Base-by-base conservation (phyloP, 2,797 vertebrate genomes). In the Distichodus sexfasciatus region DNA sequence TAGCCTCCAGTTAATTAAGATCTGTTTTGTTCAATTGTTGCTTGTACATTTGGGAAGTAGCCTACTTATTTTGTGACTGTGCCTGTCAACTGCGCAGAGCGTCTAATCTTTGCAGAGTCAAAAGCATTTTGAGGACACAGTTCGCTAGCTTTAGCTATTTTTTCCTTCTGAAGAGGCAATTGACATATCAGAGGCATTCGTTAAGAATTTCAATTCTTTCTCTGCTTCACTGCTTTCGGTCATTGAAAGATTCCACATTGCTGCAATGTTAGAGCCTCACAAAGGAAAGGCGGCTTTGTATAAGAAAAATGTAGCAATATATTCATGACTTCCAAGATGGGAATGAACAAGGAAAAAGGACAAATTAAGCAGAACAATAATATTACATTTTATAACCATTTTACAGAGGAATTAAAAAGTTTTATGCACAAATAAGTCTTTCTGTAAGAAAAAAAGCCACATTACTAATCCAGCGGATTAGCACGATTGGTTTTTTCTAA, bases 401-500 rank as follows among this genome's bases (percentile, higher is more conserved):
- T 88, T 84, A 76, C 53, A 72, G n/a, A 80, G 70, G 76, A 84
- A 88, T 82, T 79, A 82, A 86, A n/a, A 83, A 84, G 79, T 85
- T 85, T 85, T 69, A 82, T 80, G 68, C 78, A 76, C 75, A 75
- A 81, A 83, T 40, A 82, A 73, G 81, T 86, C 81, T 82, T 73
- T 53, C 53, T 63, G n/a, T 19, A 19, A 47, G 12, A 28, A 74
- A 80, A 80, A 86, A 84, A 87, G 88, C 86, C 87, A 87, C 79
- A 83, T 69, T 23, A 79, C 80, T 87, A 87, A 90, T 88, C 87
- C 84, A 3, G 9, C 66, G 87, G 89, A 91, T 90, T 91, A 89
- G 87, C 86, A 87, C 88, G 88, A 89, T 87, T 85, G 84, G 85
- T 83, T 89, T 90, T 83, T 76, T 84, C 51, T 82, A 75, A 85